Evolutionary conservation across 2,888 invertebrate genomes (phyloP).

Genomic region (Callimorpha dominula): DNA sequence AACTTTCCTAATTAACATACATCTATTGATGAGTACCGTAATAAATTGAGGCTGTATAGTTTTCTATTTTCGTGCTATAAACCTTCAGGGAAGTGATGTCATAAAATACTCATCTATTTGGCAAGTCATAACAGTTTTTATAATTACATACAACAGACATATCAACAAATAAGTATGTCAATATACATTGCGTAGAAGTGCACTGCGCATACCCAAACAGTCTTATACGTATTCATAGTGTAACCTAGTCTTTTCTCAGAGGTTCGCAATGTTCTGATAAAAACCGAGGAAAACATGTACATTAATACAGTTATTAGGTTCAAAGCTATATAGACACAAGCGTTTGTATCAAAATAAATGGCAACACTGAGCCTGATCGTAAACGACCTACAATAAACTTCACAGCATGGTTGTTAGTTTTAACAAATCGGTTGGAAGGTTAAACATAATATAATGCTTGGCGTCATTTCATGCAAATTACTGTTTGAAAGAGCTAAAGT

Average conservation of each 20-base stretch:
- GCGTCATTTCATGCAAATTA: slow-evolving; percentile 56
- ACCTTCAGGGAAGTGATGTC: background rate
- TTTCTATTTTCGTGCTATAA: background rate
- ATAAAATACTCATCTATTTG: background rate
- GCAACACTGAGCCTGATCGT: slow-evolving; percentile 29
- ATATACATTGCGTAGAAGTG: background rate
- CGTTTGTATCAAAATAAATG: slow-evolving; percentile 42
- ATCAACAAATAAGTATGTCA: background rate
- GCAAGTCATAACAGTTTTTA: too few species aligned
- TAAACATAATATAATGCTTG: slow-evolving; percentile 43
- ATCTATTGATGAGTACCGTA: background rate
- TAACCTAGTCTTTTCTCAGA: slow-evolving; percentile 5
- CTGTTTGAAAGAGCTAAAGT: slow-evolving; percentile 60
- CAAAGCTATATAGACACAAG: slow-evolving; percentile 28
- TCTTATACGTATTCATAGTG: slow-evolving; percentile 1
- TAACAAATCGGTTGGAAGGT: slow-evolving; percentile 41
- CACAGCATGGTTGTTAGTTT: slow-evolving; percentile 35
- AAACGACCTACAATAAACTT: slow-evolving; percentile 45
- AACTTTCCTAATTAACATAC: slow-evolving; percentile 29
- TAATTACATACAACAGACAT: background rate
- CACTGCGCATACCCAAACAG: background rate
- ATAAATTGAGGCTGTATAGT: background rate
- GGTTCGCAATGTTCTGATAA: slow-evolving; percentile 7
- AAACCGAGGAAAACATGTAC: slow-evolving; percentile 9
- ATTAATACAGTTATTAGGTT: slow-evolving; percentile 24